Evolutionary conservation across 2,888 invertebrate species (phyloP).

Genomic region (Petrolisthes manimaculis): DNA sequence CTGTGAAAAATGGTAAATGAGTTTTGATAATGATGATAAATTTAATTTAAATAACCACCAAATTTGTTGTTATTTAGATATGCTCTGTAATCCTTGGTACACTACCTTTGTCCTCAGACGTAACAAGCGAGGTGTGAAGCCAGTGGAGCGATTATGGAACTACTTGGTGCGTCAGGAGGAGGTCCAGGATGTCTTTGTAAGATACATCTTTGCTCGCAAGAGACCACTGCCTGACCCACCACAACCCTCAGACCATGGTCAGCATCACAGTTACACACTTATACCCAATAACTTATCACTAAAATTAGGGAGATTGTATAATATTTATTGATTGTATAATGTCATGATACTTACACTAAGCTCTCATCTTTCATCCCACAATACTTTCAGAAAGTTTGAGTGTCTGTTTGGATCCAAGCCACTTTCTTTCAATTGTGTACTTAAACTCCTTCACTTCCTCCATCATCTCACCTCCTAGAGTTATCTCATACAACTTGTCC

Average conservation of each 20-base stretch:
- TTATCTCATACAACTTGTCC: too few relatives aligned
- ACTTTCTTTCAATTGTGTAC: not conserved
- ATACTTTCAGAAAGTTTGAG: too few relatives aligned
- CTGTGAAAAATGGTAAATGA: too few relatives aligned
- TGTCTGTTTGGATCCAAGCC: too few relatives aligned
- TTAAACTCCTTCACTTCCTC: not conserved
- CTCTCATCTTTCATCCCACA: too few relatives aligned
- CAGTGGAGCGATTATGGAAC: slow-evolving; percentile 85
- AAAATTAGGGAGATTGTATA: not conserved
- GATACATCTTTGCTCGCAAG: slow-evolving; percentile 88
- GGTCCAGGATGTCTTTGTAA: slow-evolving; percentile 94
- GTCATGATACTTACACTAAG: not conserved
- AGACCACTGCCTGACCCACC: slow-evolving; percentile 53
- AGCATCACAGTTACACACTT: not conserved
- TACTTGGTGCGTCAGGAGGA: slow-evolving; percentile 91
- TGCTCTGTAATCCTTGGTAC: too few relatives aligned
- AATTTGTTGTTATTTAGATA: too few relatives aligned
- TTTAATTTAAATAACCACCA: too few relatives aligned
- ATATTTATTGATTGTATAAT: not conserved
- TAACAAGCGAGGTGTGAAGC: slow-evolving; percentile 67
- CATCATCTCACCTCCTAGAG: too few relatives aligned
- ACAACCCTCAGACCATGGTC: slow-evolving; percentile 56
- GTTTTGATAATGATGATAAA: too few relatives aligned
- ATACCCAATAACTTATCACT: not conserved
- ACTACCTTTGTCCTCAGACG: slow-evolving; percentile 28